These are phyloP conservation scores for Priocnemis perturbator DNA, from an alignment of 2,888 invertebrate genomes.

Conservation along the genomic window DNA sequence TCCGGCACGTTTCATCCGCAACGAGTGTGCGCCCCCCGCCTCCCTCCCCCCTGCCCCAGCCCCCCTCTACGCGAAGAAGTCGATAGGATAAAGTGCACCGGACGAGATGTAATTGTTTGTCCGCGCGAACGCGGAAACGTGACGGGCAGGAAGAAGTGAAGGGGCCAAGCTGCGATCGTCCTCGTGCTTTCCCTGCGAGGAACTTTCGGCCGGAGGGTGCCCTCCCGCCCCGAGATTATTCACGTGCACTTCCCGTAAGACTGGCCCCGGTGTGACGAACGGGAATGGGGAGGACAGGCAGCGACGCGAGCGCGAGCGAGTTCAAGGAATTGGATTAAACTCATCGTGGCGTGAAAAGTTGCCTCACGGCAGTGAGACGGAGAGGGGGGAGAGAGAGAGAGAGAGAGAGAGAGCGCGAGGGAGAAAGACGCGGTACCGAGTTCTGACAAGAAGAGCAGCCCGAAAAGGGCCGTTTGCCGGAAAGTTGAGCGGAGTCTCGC, in stretches of 20 bases:
- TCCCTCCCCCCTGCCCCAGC: no score
- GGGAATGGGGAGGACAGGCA: background rate
- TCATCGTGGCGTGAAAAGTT: background rate
- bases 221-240: background rate
- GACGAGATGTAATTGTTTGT: background rate
- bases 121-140: background rate
- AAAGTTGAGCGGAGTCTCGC: no score
- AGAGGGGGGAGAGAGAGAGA: background rate
- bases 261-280: background rate
- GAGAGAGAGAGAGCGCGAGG: background rate
- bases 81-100: background rate
- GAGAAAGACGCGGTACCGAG: background rate
- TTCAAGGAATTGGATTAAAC: constrained; percentile 2
- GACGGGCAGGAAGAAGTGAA: background rate
- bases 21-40: background rate
- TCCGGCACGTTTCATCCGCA: background rate
- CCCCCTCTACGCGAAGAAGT: no score
- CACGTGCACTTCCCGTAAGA: constrained; percentile 1
- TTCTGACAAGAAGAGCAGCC: no score
- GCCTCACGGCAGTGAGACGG: background rate
- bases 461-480: no score
- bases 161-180: background rate
- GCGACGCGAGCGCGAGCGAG: constrained; percentile 1
- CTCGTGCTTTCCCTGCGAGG: background rate
- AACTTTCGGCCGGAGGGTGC: no score